Evolutionary conservation across 2,888 invertebrate genomes (phyloP), one percentile per base, ranked within the genome.

Genomic region (Xanthorhoe designata): DNA sequence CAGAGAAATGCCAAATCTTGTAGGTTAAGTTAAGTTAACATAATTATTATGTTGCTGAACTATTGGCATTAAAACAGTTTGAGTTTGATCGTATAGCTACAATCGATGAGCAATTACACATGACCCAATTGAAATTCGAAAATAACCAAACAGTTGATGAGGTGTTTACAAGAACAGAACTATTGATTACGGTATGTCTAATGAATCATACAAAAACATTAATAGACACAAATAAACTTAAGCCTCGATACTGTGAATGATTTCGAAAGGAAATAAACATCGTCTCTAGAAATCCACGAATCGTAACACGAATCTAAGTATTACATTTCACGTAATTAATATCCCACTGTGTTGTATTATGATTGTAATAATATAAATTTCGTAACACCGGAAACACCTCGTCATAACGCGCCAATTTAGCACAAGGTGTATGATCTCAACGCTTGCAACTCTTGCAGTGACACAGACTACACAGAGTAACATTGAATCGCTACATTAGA

Each of bases 341-440:
- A 67, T 32, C 38, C 59, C 18, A 65, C 57, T 61, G 57, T 45
- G 32, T 32, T 32, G 5, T 42, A 2, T 49, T 47, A 32, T 65
- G 63, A 56, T 50, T 42, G 60, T 62, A 76, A 66, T 51, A 78
- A 80, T 74, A 77, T 74, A 75, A 71, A 75, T 81, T 75, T 69
- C 68, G 75, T 77, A 79, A 76, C 69, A 73, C 76, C 78, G 85
- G 85, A 88, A 83, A 32, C 29, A 5, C 59, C 69, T 72, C 72
- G 75, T 78, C 79, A 78, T 62, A 62, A 53, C 45, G 17, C 17
- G 72, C 76, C 68, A 74, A 83, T 82, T 79, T 78, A 77, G 80
- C 79, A 73, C 83, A 87, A 87, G 88, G 85, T 85, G 85, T 81
- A 78, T 88, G 87, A 89, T 88, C 85, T 90, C 88, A 88, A 68